Evolutionary conservation across 1,140 invertebrate species (phyloP), one percentile per base, ranked within the genome.

Genomic region (Lineus longissimus): DNA sequence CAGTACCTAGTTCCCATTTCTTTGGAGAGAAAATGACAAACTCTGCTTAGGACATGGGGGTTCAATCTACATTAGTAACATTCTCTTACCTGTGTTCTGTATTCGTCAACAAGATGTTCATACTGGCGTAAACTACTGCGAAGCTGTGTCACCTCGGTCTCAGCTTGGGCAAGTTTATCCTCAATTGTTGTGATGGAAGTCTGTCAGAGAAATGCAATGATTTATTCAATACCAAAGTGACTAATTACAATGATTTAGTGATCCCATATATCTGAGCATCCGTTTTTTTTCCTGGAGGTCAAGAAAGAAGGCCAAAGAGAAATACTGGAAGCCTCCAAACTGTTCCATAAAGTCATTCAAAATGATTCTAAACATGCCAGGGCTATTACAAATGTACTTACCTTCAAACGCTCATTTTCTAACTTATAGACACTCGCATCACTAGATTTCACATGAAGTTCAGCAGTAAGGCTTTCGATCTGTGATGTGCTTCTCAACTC

Each of bases 81-180:
- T n/a, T n/a, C 33, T 36, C 69, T 47, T 63, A 80, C 77, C 77
- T 78, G 76, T 59, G 68, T 69, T 67, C 73, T 76, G 62, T 79
- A 81, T 51, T 81, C 77, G 17, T 79, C 76, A n/a, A 76, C 71
- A 2, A 79, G 66, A 55, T 73, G 71, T 67, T 81, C 79, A 56
- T 76, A 75, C 27, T 78, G 73, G 58, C 70, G 75, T 9, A 81
- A 51, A 62, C 72, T 79, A 23, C 70, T 63, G n/a, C 76, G 58
- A 11, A 79, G 67, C 54, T 76, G 74, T 27, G 66, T 58, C 4
- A 75, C 55, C 55, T 81, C 76, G 33, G 74, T 68, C 56, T 79
- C 76, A 13, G 73, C 69, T 40, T 72, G 70, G 17, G 47, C 61
- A 61, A 79, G 64, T 57, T 76, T 77, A n/a, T 56, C 64, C 60